A percentile compares a stretch with the other conserved stretches of the same genome.
Evolutionary conservation across 2,797 vertebrate genomes (phyloP).

Genomic region (Mormyrops attenuatus): DNA sequence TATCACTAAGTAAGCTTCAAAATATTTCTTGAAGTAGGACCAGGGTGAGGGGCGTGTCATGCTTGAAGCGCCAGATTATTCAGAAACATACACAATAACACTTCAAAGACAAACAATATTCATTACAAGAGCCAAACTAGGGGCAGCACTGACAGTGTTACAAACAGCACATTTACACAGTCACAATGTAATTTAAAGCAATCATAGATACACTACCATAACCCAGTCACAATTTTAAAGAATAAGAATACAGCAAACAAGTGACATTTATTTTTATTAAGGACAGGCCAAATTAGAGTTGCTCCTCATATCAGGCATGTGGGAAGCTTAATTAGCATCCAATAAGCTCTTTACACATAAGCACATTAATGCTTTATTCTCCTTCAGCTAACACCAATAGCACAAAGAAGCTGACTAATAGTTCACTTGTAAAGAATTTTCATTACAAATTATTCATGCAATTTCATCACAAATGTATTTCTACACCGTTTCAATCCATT

Average conservation of each 20-base stretch:
- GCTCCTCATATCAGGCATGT: neutral
- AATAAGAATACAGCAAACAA: neutral
- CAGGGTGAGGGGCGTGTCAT: neutral
- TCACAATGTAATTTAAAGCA: neutral
- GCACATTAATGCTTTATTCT: neutral
- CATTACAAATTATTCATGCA: neutral
- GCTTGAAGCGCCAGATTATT: neutral
- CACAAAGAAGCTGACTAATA: neutral
- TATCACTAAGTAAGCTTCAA: neutral
- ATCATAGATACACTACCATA: neutral
- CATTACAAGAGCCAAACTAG: neutral
- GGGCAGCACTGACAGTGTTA: neutral
- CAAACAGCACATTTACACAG: neutral
- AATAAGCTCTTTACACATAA: neutral
- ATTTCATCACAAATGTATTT: neutral
- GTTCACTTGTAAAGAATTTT: neutral
- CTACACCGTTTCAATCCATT: neutral
- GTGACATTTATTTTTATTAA: neutral
- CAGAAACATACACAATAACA: neutral
- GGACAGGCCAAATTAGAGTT: neutral
- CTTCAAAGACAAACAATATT: neutral
- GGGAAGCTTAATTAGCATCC: neutral
- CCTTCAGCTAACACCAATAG: neutral
- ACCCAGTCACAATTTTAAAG: neutral
- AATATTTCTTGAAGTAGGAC: neutral